These are phyloP conservation scores for Coracopsis vasa DNA, from an alignment of 2,113 vertebrate genomes.

Conservation along the genomic window DNA sequence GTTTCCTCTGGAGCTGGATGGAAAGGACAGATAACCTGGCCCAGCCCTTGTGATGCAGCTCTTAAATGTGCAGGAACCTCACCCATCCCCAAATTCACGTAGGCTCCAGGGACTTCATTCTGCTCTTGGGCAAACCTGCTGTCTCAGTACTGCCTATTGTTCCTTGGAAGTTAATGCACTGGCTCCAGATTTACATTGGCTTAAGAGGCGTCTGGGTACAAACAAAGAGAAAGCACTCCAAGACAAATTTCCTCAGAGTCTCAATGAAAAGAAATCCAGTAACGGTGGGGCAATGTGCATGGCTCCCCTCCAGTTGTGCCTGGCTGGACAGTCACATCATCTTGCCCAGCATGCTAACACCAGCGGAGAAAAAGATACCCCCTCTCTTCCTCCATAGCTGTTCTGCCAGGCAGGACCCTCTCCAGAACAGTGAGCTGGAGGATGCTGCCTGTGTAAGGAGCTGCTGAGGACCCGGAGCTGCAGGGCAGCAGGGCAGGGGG, in stretches of 20 bases:
- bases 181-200: neutral
- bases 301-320: neutral
- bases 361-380: rapidly evolving
- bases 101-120: neutral
- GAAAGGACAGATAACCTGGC: neutral
- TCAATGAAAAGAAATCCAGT: neutral
- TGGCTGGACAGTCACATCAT: neutral
- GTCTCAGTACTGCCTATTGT: neutral
- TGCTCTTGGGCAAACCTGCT: neutral
- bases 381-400: neutral
- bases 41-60: neutral
- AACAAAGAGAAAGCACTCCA: neutral
- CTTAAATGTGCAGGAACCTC: neutral
- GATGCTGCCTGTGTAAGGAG: neutral
- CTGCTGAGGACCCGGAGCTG: neutral
- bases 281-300: neutral
- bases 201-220: neutral
- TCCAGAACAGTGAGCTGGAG: neutral
- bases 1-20: neutral
- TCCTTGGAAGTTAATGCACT: neutral
- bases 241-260: neutral
- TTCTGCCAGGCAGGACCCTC: neutral
- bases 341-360: neutral
- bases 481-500: neutral
- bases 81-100: rapidly evolving